Conservation (phyloP, 2,888 invertebrate genomes). For the Pristionchus fissidentatus region DNA sequence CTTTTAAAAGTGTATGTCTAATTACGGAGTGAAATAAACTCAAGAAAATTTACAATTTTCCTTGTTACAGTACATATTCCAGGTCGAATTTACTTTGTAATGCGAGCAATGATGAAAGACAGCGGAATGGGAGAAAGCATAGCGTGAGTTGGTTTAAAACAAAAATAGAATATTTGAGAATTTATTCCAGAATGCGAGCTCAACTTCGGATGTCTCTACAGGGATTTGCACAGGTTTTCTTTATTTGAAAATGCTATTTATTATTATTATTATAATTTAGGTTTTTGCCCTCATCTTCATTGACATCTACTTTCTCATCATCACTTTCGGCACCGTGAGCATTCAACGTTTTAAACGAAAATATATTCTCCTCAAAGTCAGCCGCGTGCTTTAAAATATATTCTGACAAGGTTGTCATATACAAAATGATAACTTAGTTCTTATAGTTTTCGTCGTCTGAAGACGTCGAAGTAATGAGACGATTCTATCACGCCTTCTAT, state of each 20-base stretch:
- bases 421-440: too few species aligned
- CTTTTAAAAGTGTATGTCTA: too few species aligned
- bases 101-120: conserved; percentile 4
- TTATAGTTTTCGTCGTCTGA: background rate
- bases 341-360: too few species aligned
- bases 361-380: too few species aligned
- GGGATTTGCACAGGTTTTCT: background rate
- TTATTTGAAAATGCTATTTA: background rate
- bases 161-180: too few species aligned
- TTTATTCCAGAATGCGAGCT: background rate
- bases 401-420: too few species aligned
- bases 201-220: conserved; percentile 27
- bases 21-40: too few species aligned
- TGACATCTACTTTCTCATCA: conserved; percentile 31
- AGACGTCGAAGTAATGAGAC: background rate
- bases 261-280: background rate
- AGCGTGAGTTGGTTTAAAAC: background rate
- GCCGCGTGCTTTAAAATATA: too few species aligned
- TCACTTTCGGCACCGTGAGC: conserved; percentile 4
- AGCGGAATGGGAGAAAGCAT: background rate
- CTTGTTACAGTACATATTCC: too few species aligned
- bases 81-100: conserved; percentile 34
- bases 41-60: too few species aligned
- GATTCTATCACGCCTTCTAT: background rate
- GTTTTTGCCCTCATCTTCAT: conserved; percentile 36